These are phyloP conservation scores for Bufo gargarizans DNA, from an alignment of 2,113 vertebrate genomes.

Conservation along the genomic window DNA sequence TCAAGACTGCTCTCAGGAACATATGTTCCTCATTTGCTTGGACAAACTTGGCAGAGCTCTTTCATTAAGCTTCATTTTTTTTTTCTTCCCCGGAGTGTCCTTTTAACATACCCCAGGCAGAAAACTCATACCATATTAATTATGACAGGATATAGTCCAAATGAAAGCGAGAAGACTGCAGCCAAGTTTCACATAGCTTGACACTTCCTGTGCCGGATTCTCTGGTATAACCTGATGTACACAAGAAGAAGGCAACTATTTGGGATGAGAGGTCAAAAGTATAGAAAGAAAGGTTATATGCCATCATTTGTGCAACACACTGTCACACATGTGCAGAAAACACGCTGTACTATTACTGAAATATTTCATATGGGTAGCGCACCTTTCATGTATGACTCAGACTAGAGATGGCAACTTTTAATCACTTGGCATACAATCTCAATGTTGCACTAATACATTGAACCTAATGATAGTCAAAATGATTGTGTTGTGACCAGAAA, in stretches of 20 bases:
- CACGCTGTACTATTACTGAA: not conserved
- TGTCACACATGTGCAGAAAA: not conserved
- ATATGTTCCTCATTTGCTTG: slow-evolving; percentile 75
- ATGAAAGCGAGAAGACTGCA: slow-evolving; percentile 14
- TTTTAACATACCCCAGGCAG: slow-evolving; percentile 68
- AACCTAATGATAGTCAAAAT: too few species aligned
- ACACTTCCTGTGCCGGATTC: not conserved
- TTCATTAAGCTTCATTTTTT: slow-evolving; percentile 61
- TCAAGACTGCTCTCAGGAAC: slow-evolving; percentile 67
- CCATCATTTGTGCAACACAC: not conserved
- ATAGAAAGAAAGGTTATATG: not conserved
- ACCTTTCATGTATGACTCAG: too few species aligned
- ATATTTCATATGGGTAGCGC: too few species aligned
- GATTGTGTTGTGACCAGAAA: too few species aligned
- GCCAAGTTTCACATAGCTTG: slow-evolving; percentile 36
- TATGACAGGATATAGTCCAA: slow-evolving; percentile 58
- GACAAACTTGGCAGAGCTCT: slow-evolving; percentile 67
- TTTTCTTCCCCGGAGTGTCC: slow-evolving; percentile 73
- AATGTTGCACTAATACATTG: too few species aligned
- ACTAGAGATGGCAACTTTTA: too few species aligned
- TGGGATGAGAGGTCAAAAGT: not conserved
- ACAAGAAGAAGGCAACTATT: not conserved
- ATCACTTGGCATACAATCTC: too few species aligned
- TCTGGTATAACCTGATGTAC: not conserved
- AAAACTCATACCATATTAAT: slow-evolving; percentile 59